These are phyloP conservation scores for Hypocryptadius cinnamomeus DNA, from an alignment of 2,113 vertebrate genomes.

Conservation along the genomic window DNA sequence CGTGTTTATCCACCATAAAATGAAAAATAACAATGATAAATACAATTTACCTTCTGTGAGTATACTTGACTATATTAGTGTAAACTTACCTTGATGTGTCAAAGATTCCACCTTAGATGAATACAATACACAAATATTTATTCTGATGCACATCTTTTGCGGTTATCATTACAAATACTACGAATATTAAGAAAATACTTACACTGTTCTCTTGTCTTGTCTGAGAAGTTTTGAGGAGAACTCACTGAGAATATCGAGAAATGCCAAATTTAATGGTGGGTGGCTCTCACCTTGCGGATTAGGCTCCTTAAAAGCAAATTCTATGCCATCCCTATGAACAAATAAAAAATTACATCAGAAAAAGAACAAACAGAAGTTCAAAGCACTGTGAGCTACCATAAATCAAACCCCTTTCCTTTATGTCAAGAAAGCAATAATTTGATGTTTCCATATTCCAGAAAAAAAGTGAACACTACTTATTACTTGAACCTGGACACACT, in stretches of 20 bases:
- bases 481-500: neutral
- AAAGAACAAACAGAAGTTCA: neutral
- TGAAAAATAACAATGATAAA: neutral
- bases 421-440: neutral
- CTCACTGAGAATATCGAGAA: conserved; percentile 97
- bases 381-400: neutral
- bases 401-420: neutral
- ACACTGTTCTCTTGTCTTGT: conserved; percentile 99
- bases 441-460: neutral
- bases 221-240: conserved; percentile 98
- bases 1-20: neutral
- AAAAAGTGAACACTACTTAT: neutral
- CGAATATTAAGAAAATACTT: conserved; percentile 69
- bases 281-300: conserved; percentile 95
- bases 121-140: neutral
- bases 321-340: conserved; percentile 88
- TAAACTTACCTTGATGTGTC: neutral
- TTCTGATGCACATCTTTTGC: neutral
- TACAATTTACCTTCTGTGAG: neutral
- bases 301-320: conserved; percentile 98
- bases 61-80: neutral
- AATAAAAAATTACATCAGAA: neutral
- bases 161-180: neutral
- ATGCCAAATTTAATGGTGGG: conserved; percentile 92
- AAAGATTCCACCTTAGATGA: neutral